Evolutionary conservation across 2,888 invertebrate species (phyloP), one percentile per base, ranked within the genome.

Genomic region (Chalcis sispes): DNA sequence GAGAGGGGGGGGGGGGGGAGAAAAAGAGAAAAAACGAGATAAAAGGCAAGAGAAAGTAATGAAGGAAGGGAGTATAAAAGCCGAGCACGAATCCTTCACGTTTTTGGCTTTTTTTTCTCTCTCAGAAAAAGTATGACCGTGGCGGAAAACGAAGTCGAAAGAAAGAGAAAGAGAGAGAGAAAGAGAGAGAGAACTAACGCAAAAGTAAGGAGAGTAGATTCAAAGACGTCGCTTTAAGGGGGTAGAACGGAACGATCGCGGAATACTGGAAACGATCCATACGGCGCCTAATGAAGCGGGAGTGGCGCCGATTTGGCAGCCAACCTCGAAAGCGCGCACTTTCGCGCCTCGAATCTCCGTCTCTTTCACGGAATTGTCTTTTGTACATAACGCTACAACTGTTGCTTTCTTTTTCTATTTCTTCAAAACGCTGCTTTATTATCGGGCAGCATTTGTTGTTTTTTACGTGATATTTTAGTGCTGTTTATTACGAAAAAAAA

Each of bases 271-370:
- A 4, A 20, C 58, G 58, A 67, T 67, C 67, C 70, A 58, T 46
- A 58, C 48, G 48, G 8, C 5, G 56, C 27, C 32, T 71, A 71
- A 71, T 71, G 71, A 71, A 61, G 61, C 61, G 71, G 5, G 36
- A 58, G 29, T n/a, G 48, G 1, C 52, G 52, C 52, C 66, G 52
- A 66, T 66, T 66, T 52, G 52, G 52, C 36, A 50, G n/a, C 50
- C 13, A n/a, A n/a, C n/a, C n/a, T n/a, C n/a, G n/a, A 20, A 20
- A 42, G 27, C 27, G 62, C 42, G 2, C 18, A 13, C 23, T 42
- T 32, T 40, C 54, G 25, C 20, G 2, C 50, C 20, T 20, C 15
- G 3, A 20, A 2, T 20, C 20, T 50, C 20, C 20, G 7, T 52
- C 25, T 52, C 25, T 58, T 36, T 42, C 36, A 8, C 15, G 36